A percentile compares a stretch with the other conserved stretches of the same genome.
phyloP scores from a whole-genome alignment of 2,113 vertebrate genomes.

The Paradisaea rubra region DNA sequence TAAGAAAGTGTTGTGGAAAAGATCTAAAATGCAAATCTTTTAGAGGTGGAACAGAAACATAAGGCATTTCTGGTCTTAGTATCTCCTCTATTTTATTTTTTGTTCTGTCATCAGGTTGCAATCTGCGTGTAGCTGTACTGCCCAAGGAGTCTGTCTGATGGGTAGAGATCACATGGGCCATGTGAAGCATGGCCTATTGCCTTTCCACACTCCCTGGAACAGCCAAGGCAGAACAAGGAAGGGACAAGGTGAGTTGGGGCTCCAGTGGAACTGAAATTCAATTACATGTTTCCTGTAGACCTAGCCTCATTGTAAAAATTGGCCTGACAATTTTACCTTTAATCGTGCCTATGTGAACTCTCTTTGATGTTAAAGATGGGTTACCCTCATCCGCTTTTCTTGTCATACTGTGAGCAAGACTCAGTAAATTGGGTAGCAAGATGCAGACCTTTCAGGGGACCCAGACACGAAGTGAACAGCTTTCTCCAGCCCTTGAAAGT shows the following conservation, averaged over 20 bases:
- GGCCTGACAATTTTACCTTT: neutral
- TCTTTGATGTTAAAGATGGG: neutral
- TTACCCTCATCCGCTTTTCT: neutral
- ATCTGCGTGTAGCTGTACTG: neutral
- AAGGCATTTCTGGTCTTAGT: neutral
- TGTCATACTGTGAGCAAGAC: neutral
- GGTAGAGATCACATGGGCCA: neutral
- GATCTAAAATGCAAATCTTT: neutral
- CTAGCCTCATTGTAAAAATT: neutral
- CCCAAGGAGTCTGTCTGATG: neutral
- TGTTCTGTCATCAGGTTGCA: neutral
- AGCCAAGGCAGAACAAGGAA: neutral
- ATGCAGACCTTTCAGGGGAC: neutral
- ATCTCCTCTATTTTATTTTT: neutral
- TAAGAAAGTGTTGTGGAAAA: neutral
- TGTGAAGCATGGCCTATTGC: neutral
- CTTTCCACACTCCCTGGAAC: neutral
- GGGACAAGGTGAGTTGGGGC: fast-evolving
- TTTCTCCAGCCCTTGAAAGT: slow-evolving; percentile 13
- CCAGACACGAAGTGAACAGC: neutral
- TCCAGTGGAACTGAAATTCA: neutral
- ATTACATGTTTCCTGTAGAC: neutral
- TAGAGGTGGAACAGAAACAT: neutral
- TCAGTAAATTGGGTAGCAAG: neutral
- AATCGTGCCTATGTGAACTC: neutral